phyloP scores from a whole-genome alignment of 1,140 invertebrate genomes.

The Drosophila nebulosa region DNA sequence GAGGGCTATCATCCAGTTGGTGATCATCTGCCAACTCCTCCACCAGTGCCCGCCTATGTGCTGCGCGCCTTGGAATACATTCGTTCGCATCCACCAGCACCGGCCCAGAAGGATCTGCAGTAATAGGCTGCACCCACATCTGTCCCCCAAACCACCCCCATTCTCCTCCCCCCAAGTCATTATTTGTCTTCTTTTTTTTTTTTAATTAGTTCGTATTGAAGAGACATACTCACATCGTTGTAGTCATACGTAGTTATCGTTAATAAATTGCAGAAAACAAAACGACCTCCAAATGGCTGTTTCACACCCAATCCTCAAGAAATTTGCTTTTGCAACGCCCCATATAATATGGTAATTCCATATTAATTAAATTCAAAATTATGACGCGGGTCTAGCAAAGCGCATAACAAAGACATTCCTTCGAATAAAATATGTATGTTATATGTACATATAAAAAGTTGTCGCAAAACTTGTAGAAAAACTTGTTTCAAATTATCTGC shows the following conservation, averaged over 20 bases:
- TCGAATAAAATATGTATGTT: too few species aligned
- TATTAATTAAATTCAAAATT: too few species aligned
- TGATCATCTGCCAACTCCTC: constrained; percentile 82
- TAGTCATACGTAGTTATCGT: constrained; percentile 62
- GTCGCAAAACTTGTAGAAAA: too few species aligned
- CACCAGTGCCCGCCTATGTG: constrained; percentile 79
- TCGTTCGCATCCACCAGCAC: constrained; percentile 80
- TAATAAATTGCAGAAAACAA: constrained; percentile 48
- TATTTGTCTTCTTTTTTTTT: constrained; percentile 37
- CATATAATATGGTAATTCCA: too few species aligned
- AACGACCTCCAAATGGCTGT: background rate
- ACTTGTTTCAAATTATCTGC: too few species aligned
- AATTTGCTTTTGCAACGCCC: too few species aligned
- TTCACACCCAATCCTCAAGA: too few species aligned
- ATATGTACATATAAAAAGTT: too few species aligned
- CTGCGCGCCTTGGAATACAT: constrained; percentile 82
- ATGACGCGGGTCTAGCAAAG: too few species aligned
- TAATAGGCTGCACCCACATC: constrained; percentile 11
- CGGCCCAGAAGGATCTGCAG: constrained; percentile 70
- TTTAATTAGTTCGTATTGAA: constrained; percentile 6
- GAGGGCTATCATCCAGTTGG: constrained; percentile 83
- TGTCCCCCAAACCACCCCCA: constrained; percentile 2
- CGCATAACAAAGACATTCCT: too few species aligned
- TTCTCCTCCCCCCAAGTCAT: constrained; percentile 36
- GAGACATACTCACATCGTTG: constrained; percentile 43